Evolutionary conservation across 2,113 vertebrate species (phyloP).

Genomic region (Callorhinus ursinus): DNA sequence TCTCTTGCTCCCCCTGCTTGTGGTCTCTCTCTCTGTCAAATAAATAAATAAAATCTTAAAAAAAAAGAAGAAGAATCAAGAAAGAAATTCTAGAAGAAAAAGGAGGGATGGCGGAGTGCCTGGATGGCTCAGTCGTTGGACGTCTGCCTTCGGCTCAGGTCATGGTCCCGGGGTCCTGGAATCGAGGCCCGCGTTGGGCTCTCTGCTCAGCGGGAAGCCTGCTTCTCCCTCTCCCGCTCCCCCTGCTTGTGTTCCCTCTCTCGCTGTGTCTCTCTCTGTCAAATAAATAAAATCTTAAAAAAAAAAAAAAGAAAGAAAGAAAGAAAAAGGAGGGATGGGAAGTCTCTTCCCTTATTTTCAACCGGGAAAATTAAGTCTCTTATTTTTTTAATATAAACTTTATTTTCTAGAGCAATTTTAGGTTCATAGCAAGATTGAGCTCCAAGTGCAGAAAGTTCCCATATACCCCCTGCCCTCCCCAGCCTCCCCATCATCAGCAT

Average conservation of each 20-base stretch:
- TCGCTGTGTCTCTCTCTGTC: too few species aligned
- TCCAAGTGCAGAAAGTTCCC: neutral
- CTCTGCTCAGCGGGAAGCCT: neutral
- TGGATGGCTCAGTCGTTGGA: too few species aligned
- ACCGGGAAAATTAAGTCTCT: neutral
- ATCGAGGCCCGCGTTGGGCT: neutral
- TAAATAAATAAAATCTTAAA: too few species aligned
- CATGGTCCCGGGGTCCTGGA: neutral
- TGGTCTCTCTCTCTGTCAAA: too few species aligned
- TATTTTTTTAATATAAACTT: neutral
- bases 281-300: neutral
- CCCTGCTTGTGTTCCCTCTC: neutral
- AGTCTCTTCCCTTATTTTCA: neutral
- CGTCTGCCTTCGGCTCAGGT: neutral
- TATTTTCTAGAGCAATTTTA: neutral
- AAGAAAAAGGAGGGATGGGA: neutral
- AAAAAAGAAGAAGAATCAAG: too few species aligned
- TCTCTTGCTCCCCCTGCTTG: too few species aligned
- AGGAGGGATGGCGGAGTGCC: too few species aligned
- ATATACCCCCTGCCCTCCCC: fast-evolving
- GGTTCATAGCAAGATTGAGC: neutral
- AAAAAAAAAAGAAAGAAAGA: neutral
- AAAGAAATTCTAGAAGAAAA: too few species aligned
- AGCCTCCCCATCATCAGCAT: neutral
- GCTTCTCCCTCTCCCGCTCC: neutral